These are phyloP conservation scores for Mycetomoellerius zeteki DNA, from an alignment of 1,140 invertebrate genomes.

Conservation along the genomic window DNA sequence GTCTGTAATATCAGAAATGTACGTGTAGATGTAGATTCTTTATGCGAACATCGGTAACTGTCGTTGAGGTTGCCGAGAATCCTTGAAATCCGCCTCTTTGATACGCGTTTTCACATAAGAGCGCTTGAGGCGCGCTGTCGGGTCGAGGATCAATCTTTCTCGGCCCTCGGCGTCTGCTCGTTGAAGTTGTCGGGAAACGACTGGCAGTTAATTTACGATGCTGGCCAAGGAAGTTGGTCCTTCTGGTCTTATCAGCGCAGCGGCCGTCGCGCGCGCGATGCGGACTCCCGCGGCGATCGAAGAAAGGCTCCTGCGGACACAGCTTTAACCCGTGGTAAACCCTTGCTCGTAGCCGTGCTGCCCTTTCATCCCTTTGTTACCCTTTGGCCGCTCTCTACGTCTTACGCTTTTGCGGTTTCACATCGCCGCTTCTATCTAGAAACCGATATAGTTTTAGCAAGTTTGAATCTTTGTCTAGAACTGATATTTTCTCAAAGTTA, in stretches of 20 bases:
- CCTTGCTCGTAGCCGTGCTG: slow-evolving; percentile 30
- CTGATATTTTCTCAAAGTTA: neutral
- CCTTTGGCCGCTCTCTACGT: neutral
- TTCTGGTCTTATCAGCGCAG: slow-evolving; percentile 59
- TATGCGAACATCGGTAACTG: slow-evolving; percentile 26
- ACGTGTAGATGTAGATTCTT: neutral
- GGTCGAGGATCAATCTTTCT: slow-evolving; percentile 54
- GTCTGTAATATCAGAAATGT: neutral
- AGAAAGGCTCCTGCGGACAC: slow-evolving; percentile 37
- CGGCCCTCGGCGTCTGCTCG: slow-evolving; percentile 24
- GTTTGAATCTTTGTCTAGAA: slow-evolving; percentile 40
- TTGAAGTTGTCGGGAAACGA: slow-evolving; percentile 63
- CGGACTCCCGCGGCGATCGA: slow-evolving; percentile 53
- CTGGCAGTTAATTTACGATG: slow-evolving; percentile 67
- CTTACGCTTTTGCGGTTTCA: slow-evolving; percentile 20
- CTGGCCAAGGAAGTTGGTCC: slow-evolving; percentile 37
- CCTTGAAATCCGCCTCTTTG: slow-evolving; percentile 41
- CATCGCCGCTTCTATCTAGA: neutral
- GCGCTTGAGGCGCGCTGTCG: slow-evolving; percentile 38
- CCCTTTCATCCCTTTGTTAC: slow-evolving; percentile 53
- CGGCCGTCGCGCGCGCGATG: slow-evolving; percentile 27
- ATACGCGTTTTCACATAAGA: slow-evolving; percentile 36
- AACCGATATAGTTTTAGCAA: neutral
- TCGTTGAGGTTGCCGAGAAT: slow-evolving; percentile 24
- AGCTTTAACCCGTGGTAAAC: slow-evolving; percentile 47